Conservation (phyloP, 2,888 invertebrate species). For the Pachycephus smyrnensis region DNA sequence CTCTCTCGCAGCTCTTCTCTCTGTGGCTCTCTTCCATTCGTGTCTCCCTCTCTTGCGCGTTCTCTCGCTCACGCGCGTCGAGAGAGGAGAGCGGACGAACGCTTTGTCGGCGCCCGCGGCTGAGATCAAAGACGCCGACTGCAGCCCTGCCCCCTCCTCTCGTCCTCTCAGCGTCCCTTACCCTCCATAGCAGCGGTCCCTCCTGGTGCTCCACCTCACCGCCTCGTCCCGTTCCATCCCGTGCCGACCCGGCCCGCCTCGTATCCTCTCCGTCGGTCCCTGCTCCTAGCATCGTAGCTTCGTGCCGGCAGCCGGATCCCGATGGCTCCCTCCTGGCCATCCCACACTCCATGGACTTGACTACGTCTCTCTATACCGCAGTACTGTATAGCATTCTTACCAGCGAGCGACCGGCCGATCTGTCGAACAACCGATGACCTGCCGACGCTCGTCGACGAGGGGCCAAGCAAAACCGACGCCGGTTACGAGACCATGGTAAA, state of each 20-base stretch:
- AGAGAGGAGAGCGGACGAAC: constrained; percentile 48
- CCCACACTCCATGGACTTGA: not conserved
- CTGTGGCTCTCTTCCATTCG: constrained; percentile 24
- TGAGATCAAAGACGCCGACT: constrained; percentile 62
- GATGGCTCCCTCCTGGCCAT: not conserved
- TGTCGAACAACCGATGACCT: not conserved
- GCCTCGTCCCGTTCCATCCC: constrained; percentile 22
- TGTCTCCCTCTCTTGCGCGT: constrained; percentile 27
- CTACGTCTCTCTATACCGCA: not conserved
- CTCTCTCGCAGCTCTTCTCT: constrained; percentile 9
- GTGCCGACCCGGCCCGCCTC: constrained; percentile 20
- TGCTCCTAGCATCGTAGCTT: constrained; percentile 15
- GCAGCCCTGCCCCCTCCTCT: constrained; percentile 34
- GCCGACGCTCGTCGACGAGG: not conserved
- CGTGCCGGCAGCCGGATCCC: not conserved
- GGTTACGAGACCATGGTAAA: constrained; percentile 39
- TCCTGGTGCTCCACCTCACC: constrained; percentile 35
- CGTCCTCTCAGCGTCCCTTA: constrained; percentile 17
- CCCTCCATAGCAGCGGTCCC: constrained; percentile 31
- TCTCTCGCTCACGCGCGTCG: constrained; percentile 11
- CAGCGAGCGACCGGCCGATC: not conserved
- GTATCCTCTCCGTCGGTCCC: constrained; percentile 21
- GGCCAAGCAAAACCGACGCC: constrained; percentile 49
- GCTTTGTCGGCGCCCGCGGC: constrained; percentile 66
- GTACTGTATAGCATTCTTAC: not conserved